Evolutionary conservation across 1,140 invertebrate genomes (phyloP).

Genomic region (Macrosteles quadrilineatus): DNA sequence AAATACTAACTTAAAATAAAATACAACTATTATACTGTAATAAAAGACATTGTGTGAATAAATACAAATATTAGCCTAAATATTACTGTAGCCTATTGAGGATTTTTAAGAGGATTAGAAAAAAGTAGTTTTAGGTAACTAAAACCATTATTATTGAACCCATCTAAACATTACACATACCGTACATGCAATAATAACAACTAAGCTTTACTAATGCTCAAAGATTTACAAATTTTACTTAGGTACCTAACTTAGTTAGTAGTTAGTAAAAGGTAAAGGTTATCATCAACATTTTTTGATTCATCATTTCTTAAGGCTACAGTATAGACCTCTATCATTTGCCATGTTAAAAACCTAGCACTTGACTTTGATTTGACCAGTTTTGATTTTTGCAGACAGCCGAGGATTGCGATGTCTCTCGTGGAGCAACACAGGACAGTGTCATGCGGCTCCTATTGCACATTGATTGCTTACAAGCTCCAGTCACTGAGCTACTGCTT

Average conservation of each 20-base stretch:
- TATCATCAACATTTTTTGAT: background rate
- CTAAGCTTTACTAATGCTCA: background rate
- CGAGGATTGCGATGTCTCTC: constrained; percentile 16
- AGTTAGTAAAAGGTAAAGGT: background rate
- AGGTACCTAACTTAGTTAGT: background rate
- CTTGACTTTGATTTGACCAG: background rate
- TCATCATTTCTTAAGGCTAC: background rate
- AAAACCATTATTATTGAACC: too few relatives aligned
- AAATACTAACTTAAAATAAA: too few relatives aligned
- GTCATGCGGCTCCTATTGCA: constrained; percentile 38
- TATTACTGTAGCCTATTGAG: too few relatives aligned
- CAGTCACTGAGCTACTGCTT: constrained; percentile 35
- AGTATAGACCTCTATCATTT: background rate
- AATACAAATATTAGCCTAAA: too few relatives aligned
- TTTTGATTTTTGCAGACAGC: constrained; percentile 11
- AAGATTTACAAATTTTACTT: background rate
- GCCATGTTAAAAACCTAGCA: background rate
- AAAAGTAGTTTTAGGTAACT: too few relatives aligned
- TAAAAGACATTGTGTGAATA: too few relatives aligned
- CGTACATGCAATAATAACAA: too few relatives aligned
- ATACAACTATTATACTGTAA: too few relatives aligned
- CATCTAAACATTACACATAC: too few relatives aligned
- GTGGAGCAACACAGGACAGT: constrained; percentile 34
- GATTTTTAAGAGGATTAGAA: too few relatives aligned
- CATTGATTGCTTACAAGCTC: constrained; percentile 35